Conservation (phyloP, 2,797 vertebrate species). For the Parauchenoglanis ngamensis region DNA sequence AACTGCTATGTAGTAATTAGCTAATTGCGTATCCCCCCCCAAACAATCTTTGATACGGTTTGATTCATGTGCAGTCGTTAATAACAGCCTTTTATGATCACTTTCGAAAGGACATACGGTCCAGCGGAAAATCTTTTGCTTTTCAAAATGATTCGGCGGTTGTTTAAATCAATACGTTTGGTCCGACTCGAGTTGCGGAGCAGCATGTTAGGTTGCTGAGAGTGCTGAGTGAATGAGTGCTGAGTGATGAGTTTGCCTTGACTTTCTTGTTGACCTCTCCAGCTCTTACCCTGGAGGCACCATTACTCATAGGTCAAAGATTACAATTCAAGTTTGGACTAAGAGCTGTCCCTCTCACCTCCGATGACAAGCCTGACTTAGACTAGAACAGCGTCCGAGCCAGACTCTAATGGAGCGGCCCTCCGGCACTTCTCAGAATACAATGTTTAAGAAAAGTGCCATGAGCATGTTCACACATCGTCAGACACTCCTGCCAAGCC, state of each 20-base stretch:
- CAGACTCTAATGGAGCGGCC: conserved; percentile 15
- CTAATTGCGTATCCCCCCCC: background rate
- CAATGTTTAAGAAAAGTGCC: conserved; percentile 12
- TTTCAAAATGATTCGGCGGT: background rate
- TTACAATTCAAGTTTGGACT: conserved; percentile 29
- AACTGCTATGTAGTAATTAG: background rate
- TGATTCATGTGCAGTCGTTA: background rate
- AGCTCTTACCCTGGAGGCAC: conserved; percentile 24
- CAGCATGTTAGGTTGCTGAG: background rate
- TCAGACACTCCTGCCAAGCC: conserved; percentile 6
- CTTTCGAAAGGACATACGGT: background rate
- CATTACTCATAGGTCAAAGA: conserved; percentile 42
- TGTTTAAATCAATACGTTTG: background rate
- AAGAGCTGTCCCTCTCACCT: conserved; percentile 24
- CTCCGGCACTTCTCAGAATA: conserved; percentile 22
- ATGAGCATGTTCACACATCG: conserved; percentile 19
- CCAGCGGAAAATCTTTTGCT: background rate
- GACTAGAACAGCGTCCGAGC: conserved; percentile 1
- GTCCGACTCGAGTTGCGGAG: background rate
- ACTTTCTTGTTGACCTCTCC: conserved; percentile 24
- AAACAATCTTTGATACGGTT: background rate
- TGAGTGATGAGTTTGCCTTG: background rate
- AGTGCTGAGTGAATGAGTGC: background rate
- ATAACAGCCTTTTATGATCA: background rate
- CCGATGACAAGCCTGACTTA: background rate